These are phyloP conservation scores for Sylvilagus floridanus DNA, from an alignment of 2,797 vertebrate genomes.

Conservation along the genomic window DNA sequence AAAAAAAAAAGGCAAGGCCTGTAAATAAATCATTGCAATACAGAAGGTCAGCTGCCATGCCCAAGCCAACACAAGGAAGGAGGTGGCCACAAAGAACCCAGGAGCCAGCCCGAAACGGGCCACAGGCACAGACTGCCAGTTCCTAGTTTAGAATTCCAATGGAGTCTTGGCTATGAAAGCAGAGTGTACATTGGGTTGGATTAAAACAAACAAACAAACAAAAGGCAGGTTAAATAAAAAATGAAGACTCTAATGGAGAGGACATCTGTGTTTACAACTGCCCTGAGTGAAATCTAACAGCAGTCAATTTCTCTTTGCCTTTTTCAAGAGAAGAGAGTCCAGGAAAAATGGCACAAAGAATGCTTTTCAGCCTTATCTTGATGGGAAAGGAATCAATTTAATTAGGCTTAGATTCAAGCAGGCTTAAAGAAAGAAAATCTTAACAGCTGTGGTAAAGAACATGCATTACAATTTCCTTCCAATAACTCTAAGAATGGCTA, in stretches of 20 bases:
- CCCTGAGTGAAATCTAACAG: neutral
- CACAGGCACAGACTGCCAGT: neutral
- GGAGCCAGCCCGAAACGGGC: neutral
- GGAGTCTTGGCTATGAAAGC: neutral
- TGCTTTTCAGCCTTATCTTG: conserved; percentile 77
- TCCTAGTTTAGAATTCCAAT: neutral
- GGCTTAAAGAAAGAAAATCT: conserved; percentile 45
- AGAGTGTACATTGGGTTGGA: neutral
- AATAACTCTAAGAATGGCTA: neutral
- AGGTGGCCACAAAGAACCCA: neutral
- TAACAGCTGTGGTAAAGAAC: conserved; percentile 9
- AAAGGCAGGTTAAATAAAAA: neutral
- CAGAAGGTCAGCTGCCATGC: accelerated
- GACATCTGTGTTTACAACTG: neutral
- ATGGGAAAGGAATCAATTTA: conserved; percentile 74
- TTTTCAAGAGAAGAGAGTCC: neutral
- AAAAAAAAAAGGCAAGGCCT: neutral
- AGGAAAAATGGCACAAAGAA: conserved; percentile 60
- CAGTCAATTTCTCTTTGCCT: neutral
- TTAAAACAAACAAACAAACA: conserved; percentile 45
- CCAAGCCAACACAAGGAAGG: neutral
- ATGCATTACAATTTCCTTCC: neutral
- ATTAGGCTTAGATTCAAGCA: conserved; percentile 69
- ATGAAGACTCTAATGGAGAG: conserved; percentile 27
- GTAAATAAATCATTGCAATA: neutral